Evolutionary conservation across 2,888 invertebrate genomes (phyloP), one percentile per base, ranked within the genome.

Genomic region (Ditula angustiorana): DNA sequence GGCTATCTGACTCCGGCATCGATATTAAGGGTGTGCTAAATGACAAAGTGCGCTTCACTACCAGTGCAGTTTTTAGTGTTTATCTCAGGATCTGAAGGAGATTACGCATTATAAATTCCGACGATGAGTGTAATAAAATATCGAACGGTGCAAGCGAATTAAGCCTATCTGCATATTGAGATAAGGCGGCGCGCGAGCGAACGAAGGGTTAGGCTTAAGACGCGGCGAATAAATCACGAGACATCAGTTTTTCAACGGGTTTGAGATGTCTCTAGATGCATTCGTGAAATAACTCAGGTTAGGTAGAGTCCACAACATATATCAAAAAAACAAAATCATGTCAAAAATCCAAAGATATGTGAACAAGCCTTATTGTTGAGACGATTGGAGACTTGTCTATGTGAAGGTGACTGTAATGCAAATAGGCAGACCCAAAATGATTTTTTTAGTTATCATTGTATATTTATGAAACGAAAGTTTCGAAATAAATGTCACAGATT

Each of bases 31-130:
- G 85, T 80, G 88, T 84, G 86, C 80, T 88, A 88, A 90, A 91
- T 90, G 91, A 92, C 89, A 90, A 90, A 92, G 83, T 87, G 87
- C 87, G 82, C 75, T 88, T 87, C 86, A 86, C 82, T 88, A 86
- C 84, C 79, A 79, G 81, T 84, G 83, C 87, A 84, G 86, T 87
- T 87, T 89, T 88, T 86, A 82, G 78, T 81, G 81, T 85, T 85
- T 87, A 88, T 89, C 87, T 84, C 78, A 64, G 77, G 73, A 88
- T 88, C 87, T 52, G 71, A 77, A 77, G 77, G 77, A 83, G 82
- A 85, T 83, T 85, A 84, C 73, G 75, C 81, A 79, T 84, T 85
- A 77, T 84, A 87, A 87, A 87, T 85, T 79, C 82, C 80, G 71
- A 71, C 73, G 81, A 84, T 79, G 80, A 82, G 78, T 80, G 80